Percentiles rank a stretch among this genome's conserved stretches.
Conservation (phyloP, 2,113 vertebrate genomes). For the Gambusia holbrooki region DNA sequence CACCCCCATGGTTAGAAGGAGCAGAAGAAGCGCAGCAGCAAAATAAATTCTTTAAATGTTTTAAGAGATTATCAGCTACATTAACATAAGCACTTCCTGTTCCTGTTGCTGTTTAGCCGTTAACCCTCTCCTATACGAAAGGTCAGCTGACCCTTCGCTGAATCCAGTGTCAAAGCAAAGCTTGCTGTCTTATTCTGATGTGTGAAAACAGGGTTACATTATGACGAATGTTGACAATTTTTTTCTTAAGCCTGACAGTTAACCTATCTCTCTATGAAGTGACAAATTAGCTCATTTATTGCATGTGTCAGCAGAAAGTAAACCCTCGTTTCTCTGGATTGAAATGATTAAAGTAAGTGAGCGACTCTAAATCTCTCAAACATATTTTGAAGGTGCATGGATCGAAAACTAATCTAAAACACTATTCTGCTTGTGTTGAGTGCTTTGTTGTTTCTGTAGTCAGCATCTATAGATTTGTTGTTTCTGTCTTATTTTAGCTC, state of each 20-base stretch:
- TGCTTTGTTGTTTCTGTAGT: background rate
- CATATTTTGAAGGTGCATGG: background rate
- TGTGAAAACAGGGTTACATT: background rate
- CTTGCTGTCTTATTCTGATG: background rate
- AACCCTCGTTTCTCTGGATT: background rate
- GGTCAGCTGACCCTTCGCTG: background rate
- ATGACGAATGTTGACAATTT: background rate
- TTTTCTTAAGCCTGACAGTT: background rate
- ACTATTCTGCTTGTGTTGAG: background rate
- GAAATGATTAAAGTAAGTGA: background rate
- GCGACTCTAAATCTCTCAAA: background rate
- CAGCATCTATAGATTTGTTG: background rate
- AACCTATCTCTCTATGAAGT: background rate
- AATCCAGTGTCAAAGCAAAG: background rate
- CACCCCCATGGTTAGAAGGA: too few species aligned
- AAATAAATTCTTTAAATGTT: too few species aligned
- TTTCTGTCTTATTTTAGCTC: background rate
- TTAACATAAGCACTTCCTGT: too few species aligned
- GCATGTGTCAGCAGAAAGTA: background rate
- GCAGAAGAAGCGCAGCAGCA: too few species aligned
- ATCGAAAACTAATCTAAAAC: background rate
- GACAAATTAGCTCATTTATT: background rate
- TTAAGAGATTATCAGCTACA: background rate
- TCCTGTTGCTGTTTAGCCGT: background rate
- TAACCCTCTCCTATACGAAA: background rate